A percentile compares a stretch with the other conserved stretches of the same genome.
Evolutionary conservation across 2,113 vertebrate genomes (phyloP).

Genomic region (Burhinus oedicnemus): DNA sequence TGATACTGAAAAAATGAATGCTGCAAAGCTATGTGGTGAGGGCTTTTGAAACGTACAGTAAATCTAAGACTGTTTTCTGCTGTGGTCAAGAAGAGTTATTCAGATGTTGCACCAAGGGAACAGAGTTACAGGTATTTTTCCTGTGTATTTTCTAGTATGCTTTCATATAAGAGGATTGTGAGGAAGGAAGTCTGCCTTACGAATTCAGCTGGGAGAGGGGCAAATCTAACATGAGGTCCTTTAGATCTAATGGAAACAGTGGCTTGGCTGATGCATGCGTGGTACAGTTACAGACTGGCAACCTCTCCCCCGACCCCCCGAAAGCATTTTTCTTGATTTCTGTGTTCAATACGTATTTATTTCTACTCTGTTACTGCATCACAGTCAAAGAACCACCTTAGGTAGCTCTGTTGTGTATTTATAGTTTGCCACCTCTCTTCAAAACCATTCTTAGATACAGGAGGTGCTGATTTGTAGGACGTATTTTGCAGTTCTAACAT

Average conservation of each 20-base stretch:
- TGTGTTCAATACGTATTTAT: neutral
- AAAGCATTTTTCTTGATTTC: neutral
- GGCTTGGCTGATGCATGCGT: accelerated
- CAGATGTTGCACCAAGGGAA: neutral
- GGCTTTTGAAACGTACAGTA: neutral
- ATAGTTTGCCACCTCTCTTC: neutral
- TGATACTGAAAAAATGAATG: neutral
- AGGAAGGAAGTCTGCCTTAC: neutral
- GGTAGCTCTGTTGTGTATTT: neutral
- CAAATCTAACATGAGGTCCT: neutral
- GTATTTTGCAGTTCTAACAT: neutral
- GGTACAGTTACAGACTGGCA: neutral
- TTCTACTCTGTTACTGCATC: neutral
- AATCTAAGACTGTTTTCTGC: neutral
- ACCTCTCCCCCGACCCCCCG: accelerated
- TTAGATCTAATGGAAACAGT: neutral
- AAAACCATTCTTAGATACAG: neutral
- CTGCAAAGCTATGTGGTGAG: neutral
- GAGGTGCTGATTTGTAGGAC: neutral
- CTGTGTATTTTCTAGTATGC: neutral
- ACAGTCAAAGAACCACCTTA: neutral
- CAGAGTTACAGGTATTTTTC: neutral
- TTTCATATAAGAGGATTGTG: neutral
- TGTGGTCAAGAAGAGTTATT: neutral
- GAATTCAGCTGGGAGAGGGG: neutral